phyloP scores from a whole-genome alignment of 1,140 invertebrate species.

The Pseudoatta argentina region DNA sequence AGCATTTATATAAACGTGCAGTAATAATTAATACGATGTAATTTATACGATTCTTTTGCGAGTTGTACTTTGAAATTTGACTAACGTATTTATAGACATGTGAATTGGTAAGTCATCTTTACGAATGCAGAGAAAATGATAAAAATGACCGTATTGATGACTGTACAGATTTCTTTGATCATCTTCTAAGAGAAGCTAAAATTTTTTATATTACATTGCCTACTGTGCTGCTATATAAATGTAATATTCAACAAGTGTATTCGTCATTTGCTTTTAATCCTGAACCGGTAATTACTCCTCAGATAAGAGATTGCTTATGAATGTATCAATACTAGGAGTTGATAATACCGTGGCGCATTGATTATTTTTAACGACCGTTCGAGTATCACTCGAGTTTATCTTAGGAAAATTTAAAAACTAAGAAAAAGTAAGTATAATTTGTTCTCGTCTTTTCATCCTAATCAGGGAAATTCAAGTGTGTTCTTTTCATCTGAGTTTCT shows the following conservation, averaged over 20 bases:
- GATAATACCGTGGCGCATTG: not conserved
- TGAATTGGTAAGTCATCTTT: not conserved
- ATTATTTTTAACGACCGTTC: not conserved
- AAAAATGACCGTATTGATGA: not conserved
- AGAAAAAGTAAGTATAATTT: not conserved
- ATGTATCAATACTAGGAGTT: not conserved
- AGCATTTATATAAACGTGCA: not conserved
- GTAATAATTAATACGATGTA: not conserved
- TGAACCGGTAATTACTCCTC: not conserved
- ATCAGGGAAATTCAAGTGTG: no score
- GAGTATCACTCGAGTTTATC: not conserved
- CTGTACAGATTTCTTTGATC: not conserved
- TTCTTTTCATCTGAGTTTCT: no score
- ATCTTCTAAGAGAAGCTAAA: not conserved
- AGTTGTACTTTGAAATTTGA: conserved; percentile 12
- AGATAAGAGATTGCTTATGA: not conserved
- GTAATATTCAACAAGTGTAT: not conserved
- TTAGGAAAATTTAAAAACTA: not conserved
- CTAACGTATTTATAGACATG: not conserved
- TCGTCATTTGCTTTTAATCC: not conserved
- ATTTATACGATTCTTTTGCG: not conserved
- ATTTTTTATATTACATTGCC: not conserved
- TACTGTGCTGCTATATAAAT: not conserved
- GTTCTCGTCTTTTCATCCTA: no score
- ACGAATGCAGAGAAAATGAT: not conserved